These are phyloP conservation scores for Crypturellus undulatus DNA, from an alignment of 2,113 vertebrate genomes.

Conservation along the genomic window DNA sequence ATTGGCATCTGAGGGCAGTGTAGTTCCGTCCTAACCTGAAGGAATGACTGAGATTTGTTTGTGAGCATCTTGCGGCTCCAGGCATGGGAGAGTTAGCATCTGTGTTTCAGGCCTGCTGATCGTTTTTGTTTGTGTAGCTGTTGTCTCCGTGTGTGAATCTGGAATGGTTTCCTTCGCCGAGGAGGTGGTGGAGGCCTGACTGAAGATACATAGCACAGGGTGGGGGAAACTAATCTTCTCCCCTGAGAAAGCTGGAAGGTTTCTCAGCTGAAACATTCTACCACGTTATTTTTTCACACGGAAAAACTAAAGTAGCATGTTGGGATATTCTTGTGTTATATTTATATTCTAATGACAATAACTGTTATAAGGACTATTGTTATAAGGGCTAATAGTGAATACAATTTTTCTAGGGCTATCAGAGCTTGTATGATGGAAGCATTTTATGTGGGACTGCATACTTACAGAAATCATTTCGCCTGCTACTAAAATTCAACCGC, in stretches of 20 bases:
- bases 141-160: fast-evolving
- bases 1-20: neutral
- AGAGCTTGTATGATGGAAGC: neutral
- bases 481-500: neutral
- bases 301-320: neutral
- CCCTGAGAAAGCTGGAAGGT: neutral
- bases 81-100: fast-evolving
- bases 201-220: neutral
- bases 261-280: no score
- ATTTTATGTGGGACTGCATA: neutral
- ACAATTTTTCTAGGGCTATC: neutral
- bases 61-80: neutral
- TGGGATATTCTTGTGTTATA: neutral
- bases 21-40: fast-evolving
- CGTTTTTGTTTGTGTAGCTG: neutral
- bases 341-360: neutral
- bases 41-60: neutral
- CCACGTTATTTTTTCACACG: neutral
- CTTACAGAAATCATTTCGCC: neutral
- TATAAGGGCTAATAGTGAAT: neutral
- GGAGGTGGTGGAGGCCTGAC: neutral
- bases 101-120: neutral
- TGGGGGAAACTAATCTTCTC: neutral
- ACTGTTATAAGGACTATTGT: neutral
- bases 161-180: neutral